phyloP scores from a whole-genome alignment of 2,888 invertebrate genomes.

The Enchytraeus crypticus region DNA sequence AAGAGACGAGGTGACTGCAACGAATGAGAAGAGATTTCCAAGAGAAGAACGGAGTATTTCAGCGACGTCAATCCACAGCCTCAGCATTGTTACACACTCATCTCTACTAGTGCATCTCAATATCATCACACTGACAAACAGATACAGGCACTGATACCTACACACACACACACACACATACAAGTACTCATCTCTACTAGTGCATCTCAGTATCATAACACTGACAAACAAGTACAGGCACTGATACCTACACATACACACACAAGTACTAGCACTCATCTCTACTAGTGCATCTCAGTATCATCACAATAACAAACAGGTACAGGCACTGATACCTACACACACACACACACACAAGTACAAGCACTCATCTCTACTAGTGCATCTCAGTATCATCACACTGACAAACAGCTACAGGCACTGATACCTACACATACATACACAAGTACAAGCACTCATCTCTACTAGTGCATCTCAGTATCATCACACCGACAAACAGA shows the following conservation, averaged over 20 bases:
- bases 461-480: constrained; percentile 70
- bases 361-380: too few species aligned
- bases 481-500: constrained; percentile 75
- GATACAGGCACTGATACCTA: constrained; percentile 74
- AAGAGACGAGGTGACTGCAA: constrained; percentile 80
- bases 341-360: constrained; percentile 28
- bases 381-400: too few species aligned
- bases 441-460: constrained; percentile 50
- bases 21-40: constrained; percentile 83
- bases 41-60: constrained; percentile 80
- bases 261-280: constrained; percentile 50
- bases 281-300: constrained; percentile 70
- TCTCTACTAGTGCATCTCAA: constrained; percentile 66
- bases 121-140: constrained; percentile 78
- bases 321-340: constrained; percentile 74
- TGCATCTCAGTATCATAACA: too few species aligned
- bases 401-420: too few species aligned
- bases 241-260: too few species aligned
- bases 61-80: constrained; percentile 87
- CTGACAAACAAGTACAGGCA: too few species aligned
- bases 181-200: too few species aligned
- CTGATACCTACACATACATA: too few species aligned
- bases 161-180: constrained; percentile 33
- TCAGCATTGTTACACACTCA: constrained; percentile 68
- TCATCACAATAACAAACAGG: constrained; percentile 75